Conservation (phyloP, 1,140 invertebrate genomes). For the Centruroides vittatus region DNA sequence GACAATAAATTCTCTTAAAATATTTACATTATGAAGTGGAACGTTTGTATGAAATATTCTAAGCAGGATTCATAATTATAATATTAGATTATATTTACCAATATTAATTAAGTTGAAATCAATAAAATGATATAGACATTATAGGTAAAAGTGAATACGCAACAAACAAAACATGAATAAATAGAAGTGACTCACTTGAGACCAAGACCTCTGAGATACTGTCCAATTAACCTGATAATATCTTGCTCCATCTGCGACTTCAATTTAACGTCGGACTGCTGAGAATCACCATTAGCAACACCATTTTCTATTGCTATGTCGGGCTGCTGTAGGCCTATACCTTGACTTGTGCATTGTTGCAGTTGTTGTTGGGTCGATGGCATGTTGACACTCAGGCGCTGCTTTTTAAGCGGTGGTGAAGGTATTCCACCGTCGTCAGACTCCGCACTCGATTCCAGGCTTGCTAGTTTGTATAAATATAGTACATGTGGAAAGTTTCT, state of each 20-base stretch:
- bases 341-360: slow-evolving; percentile 18
- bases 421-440: slow-evolving; percentile 78
- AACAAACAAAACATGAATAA: slow-evolving; percentile 2
- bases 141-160: slow-evolving; percentile 13
- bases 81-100: too few species aligned
- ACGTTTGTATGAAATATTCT: too few species aligned
- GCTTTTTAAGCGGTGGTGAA: slow-evolving; percentile 81
- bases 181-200: slow-evolving; percentile 24
- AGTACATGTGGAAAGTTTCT: slow-evolving; percentile 18
- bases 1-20: too few species aligned
- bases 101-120: too few species aligned
- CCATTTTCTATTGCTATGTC: slow-evolving; percentile 13
- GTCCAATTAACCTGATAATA: slow-evolving; percentile 33
- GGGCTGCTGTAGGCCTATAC: too few species aligned
- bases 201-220: slow-evolving; percentile 31
- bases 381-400: slow-evolving; percentile 36
- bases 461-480: slow-evolving; percentile 44
- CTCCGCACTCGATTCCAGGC: slow-evolving; percentile 82
- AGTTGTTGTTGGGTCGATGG: slow-evolving; percentile 13
- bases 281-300: slow-evolving; percentile 26
- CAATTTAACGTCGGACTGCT: neutral
- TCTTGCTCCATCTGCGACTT: slow-evolving; percentile 24
- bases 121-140: too few species aligned
- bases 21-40: too few species aligned
- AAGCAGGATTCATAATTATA: too few species aligned